Conservation (phyloP, 2,113 vertebrate genomes). For the Hiodon tergisus region DNA sequence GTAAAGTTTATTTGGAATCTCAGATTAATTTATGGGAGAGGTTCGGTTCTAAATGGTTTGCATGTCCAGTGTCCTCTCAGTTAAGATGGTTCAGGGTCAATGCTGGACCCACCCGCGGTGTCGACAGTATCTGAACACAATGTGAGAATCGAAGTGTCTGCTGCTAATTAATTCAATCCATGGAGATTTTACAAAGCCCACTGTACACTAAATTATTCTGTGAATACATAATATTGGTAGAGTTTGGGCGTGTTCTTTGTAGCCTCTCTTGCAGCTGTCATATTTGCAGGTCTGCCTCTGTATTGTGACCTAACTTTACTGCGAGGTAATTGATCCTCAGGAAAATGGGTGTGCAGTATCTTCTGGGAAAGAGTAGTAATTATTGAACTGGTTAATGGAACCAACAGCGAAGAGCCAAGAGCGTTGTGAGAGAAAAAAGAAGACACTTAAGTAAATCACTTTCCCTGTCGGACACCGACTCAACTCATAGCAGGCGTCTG, state of each 20-base stretch:
- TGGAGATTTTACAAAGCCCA: too few relatives aligned
- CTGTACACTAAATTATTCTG: too few relatives aligned
- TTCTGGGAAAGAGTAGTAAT: constrained; percentile 48
- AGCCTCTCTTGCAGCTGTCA: constrained; percentile 22
- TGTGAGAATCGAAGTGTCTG: too few relatives aligned
- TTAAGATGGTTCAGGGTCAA: too few relatives aligned
- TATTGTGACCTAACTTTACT: constrained; percentile 40
- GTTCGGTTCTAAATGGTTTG: too few relatives aligned
- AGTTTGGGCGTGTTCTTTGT: constrained; percentile 17
- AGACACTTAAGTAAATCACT: neutral
- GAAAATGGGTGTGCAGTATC: constrained; percentile 38
- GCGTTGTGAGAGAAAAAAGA: neutral
- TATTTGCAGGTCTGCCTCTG: constrained; percentile 31
- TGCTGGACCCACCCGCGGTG: too few relatives aligned
- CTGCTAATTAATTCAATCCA: too few relatives aligned
- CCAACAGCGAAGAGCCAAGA: constrained; percentile 31
- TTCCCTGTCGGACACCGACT: neutral
- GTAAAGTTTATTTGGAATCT: too few relatives aligned
- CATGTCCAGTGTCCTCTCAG: too few relatives aligned
- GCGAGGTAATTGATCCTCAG: constrained; percentile 46
- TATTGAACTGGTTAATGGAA: constrained; percentile 38
- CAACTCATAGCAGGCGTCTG: neutral
- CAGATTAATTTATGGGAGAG: too few relatives aligned
- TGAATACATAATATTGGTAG: constrained; percentile 13
- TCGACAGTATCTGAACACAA: too few relatives aligned